Percentiles rank a stretch among this genome's conserved stretches.
These are phyloP conservation scores for Cancer borealis DNA, from an alignment of 2,888 invertebrate species.

Conservation along the genomic window DNA sequence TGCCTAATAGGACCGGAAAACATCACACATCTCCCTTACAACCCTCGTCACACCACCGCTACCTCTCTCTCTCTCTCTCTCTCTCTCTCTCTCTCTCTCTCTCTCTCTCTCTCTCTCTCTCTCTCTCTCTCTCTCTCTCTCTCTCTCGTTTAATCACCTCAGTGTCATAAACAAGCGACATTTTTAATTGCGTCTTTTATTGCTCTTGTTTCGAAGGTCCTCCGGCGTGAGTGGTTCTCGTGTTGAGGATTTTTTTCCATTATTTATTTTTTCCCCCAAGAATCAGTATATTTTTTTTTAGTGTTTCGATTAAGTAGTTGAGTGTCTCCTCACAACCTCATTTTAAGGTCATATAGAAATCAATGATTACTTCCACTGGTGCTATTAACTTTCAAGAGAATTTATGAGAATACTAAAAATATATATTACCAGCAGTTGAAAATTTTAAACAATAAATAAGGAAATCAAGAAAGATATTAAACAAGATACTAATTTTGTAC, in stretches of 20 bases:
- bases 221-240: background rate
- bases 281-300: background rate
- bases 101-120: background rate
- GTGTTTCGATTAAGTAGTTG: background rate
- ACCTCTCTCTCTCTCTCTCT: background rate
- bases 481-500: too few relatives aligned
- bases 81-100: background rate
- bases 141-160: constrained; percentile 7
- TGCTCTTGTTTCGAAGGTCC: constrained; percentile 3
- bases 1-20: constrained; percentile 18
- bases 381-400: background rate
- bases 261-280: background rate
- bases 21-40: constrained; percentile 32
- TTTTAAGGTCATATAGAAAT: background rate
- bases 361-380: background rate
- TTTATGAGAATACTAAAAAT: too few relatives aligned
- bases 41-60: background rate
- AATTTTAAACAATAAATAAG: too few relatives aligned
- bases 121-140: constrained; percentile 2
- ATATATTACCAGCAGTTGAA: too few relatives aligned
- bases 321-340: background rate
- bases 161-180: constrained; percentile 33
- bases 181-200: constrained; percentile 43
- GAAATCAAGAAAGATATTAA: too few relatives aligned
- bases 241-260: background rate